phyloP scores from a whole-genome alignment of 92 coral and sea anemone species.

The Muricea muricata region DNA sequence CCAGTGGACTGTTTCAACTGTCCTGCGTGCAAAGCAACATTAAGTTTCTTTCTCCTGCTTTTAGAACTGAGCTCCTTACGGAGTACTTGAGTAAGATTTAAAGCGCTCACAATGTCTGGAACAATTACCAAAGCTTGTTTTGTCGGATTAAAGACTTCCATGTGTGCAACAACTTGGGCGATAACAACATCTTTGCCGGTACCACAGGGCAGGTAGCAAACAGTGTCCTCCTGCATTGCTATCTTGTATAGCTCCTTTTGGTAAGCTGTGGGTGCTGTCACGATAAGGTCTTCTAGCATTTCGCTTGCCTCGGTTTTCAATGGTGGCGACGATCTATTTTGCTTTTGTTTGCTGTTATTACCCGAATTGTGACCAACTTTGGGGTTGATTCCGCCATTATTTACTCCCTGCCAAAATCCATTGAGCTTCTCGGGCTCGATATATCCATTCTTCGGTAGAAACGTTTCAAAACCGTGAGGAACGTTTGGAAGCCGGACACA shows the following conservation, averaged over 20 bases:
- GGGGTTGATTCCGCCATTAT: not conserved
- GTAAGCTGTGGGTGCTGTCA: slow-evolving; percentile 73
- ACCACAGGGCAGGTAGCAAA: slow-evolving; percentile 95
- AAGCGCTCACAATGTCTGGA: slow-evolving; percentile 85
- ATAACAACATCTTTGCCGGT: slow-evolving; percentile 88
- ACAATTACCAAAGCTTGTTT: slow-evolving; percentile 91
- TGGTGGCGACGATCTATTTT: slow-evolving; percentile 57
- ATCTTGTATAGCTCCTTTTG: slow-evolving; percentile 80
- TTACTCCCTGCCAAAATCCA: not conserved
- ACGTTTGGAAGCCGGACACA: not conserved
- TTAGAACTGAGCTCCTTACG: slow-evolving; percentile 70
- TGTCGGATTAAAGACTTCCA: slow-evolving; percentile 79
- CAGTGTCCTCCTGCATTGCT: slow-evolving; percentile 79
- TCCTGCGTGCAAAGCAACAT: slow-evolving; percentile 13
- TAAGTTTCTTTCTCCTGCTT: slow-evolving; percentile 13
- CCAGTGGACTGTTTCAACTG: slow-evolving; percentile 25
- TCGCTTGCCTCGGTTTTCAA: slow-evolving; percentile 55
- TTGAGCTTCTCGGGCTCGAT: not conserved
- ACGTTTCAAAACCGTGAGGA: not conserved
- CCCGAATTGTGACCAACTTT: not conserved
- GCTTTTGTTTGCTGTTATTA: not conserved
- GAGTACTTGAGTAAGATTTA: slow-evolving; percentile 81
- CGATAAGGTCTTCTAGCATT: slow-evolving; percentile 49
- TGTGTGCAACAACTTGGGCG: slow-evolving; percentile 76
- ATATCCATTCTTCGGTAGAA: not conserved